Evolutionary conservation across 2,797 vertebrate genomes (phyloP).

Genomic region (Zenarchopterus dispar): DNA sequence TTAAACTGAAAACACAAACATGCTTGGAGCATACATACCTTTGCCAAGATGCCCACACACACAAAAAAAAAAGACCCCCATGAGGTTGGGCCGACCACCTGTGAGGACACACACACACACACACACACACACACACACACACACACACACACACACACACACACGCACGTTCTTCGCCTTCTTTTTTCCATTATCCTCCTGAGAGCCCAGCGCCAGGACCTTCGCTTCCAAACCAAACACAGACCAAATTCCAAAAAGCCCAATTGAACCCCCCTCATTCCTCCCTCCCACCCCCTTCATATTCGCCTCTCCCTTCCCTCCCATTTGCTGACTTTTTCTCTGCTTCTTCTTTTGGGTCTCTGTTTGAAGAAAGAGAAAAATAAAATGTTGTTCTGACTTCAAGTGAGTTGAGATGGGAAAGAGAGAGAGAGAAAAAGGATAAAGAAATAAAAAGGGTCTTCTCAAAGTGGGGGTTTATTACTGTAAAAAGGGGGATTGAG

Average conservation of each 20-base stretch:
- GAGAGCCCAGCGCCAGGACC: slow-evolving; percentile 70
- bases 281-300: slow-evolving; percentile 15
- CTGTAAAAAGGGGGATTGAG: slow-evolving; percentile 23
- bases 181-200: slow-evolving; percentile 75
- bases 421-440: slow-evolving; percentile 5
- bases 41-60: slow-evolving; percentile 28
- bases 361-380: slow-evolving; percentile 46
- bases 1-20: slow-evolving; percentile 43
- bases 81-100: slow-evolving; percentile 66
- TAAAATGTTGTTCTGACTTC: slow-evolving; percentile 21
- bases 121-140: slow-evolving; percentile 61
- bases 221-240: slow-evolving; percentile 84
- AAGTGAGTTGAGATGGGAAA: slow-evolving; percentile 17
- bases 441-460: slow-evolving; percentile 2
- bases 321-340: slow-evolving; percentile 14
- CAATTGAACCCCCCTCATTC: slow-evolving; percentile 39
- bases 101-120: slow-evolving; percentile 59
- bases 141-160: slow-evolving; percentile 58
- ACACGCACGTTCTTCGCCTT: slow-evolving; percentile 66
- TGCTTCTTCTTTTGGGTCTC: slow-evolving; percentile 21
- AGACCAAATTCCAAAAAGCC: slow-evolving; percentile 79
- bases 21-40: slow-evolving; percentile 25
- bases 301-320: slow-evolving; percentile 27
- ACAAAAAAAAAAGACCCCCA: slow-evolving; percentile 36
- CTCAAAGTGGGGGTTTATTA: too few species aligned